Evolutionary conservation across 2,888 invertebrate genomes (phyloP).

Genomic region (Ichneumoninae sp.): DNA sequence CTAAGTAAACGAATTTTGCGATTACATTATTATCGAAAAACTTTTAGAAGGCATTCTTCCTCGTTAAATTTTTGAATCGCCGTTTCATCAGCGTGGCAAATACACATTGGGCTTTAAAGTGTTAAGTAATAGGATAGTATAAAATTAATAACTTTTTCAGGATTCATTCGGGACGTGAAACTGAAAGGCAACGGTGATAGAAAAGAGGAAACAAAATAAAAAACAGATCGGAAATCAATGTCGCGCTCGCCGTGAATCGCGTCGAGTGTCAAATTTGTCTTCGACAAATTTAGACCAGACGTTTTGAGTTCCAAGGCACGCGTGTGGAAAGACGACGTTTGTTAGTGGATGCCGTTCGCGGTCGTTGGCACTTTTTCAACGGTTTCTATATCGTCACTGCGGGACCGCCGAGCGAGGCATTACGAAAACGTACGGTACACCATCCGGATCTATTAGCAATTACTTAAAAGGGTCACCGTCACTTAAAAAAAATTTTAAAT

Average conservation of each 20-base stretch:
- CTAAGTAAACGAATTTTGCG: background rate
- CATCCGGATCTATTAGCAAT: constrained; percentile 44
- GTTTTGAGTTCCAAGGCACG: constrained; percentile 65
- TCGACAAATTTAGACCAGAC: constrained; percentile 81
- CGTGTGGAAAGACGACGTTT: constrained; percentile 59
- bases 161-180: background rate
- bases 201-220: constrained; percentile 29
- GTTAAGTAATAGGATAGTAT: background rate
- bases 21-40: background rate
- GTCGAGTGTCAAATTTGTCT: constrained; percentile 81
- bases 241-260: constrained; percentile 74
- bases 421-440: constrained; percentile 53
- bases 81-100: background rate
- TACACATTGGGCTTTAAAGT: background rate
- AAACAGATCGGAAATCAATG: constrained; percentile 74
- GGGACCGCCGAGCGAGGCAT: constrained; percentile 42
- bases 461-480: constrained; percentile 3
- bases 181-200: background rate
- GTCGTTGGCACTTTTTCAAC: constrained; percentile 80
- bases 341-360: constrained; percentile 68
- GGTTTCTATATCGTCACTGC: constrained; percentile 47
- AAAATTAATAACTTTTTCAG: background rate
- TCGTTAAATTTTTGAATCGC: background rate
- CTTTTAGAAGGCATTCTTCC: background rate
- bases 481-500: constrained; percentile 21